A percentile compares a stretch with the other conserved stretches of the same genome.
These are phyloP conservation scores for Sesamia nonagrioides DNA, from an alignment of 1,140 invertebrate species.

Conservation along the genomic window DNA sequence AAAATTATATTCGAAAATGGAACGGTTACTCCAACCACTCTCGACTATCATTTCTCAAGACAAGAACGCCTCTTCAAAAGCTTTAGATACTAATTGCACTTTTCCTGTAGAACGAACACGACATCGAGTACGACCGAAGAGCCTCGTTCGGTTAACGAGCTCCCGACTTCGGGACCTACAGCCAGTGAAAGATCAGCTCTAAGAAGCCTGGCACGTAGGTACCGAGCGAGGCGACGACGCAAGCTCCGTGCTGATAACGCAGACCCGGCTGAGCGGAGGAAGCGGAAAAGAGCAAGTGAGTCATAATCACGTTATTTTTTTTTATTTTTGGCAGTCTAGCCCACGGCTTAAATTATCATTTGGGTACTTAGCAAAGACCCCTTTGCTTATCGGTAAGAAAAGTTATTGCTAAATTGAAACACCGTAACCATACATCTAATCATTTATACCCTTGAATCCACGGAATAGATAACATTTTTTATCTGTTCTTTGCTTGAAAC, in stretches of 20 bases:
- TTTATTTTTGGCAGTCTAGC: not conserved
- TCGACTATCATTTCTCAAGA: too few relatives aligned
- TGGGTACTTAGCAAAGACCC: too few relatives aligned
- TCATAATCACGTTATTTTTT: conserved; percentile 17
- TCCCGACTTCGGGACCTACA: conserved; percentile 87
- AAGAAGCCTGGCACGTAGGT: conserved; percentile 91
- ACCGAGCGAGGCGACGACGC: conserved; percentile 86
- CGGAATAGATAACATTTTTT: too few relatives aligned
- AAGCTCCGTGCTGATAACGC: conserved; percentile 83
- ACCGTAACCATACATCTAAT: too few relatives aligned
- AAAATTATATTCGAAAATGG: not conserved
- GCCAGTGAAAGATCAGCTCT: conserved; percentile 92
- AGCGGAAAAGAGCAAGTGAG: conserved; percentile 84
- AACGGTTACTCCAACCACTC: too few relatives aligned
- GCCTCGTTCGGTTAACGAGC: conserved; percentile 86
- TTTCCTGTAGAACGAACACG: conserved; percentile 62
- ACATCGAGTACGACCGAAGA: conserved; percentile 80
- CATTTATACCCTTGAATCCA: too few relatives aligned
- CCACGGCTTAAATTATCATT: too few relatives aligned
- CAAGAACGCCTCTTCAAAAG: not conserved
- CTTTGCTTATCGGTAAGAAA: too few relatives aligned
- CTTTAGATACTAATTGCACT: conserved; percentile 1
- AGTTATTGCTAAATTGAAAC: too few relatives aligned
- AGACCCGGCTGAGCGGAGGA: conserved; percentile 80
- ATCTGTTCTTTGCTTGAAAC: too few relatives aligned